Conservation (phyloP, 1,140 invertebrate species). For the Ridgeia piscesae region DNA sequence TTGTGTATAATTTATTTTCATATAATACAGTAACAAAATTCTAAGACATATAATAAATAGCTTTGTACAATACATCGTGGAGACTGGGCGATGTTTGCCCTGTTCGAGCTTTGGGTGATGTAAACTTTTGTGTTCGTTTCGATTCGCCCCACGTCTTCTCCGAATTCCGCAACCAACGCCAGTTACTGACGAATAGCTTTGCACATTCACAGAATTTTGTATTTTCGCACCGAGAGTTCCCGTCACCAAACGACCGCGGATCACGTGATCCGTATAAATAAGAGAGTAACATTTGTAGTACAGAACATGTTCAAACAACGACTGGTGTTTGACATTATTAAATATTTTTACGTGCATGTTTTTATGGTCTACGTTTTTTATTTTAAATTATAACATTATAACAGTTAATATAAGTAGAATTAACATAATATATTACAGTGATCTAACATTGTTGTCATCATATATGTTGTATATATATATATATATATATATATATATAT, state of each 20-base stretch:
- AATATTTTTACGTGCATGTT: not conserved
- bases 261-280: not conserved
- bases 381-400: not conserved
- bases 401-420: not conserved
- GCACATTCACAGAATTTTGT: not conserved
- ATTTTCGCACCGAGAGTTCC: not conserved
- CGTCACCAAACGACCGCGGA: not conserved
- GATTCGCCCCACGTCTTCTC: not conserved
- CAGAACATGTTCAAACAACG: not conserved
- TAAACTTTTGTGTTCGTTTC: not conserved
- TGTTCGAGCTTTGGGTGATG: not conserved
- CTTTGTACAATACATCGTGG: not conserved
- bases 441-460: not conserved
- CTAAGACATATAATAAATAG: not conserved
- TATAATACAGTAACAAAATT: conserved; percentile 7
- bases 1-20: conserved; percentile 2
- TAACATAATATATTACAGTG: conserved; percentile 1
- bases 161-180: not conserved
- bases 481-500: not conserved
- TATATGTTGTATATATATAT: not conserved
- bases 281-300: not conserved
- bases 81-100: not conserved
- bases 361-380: not conserved
- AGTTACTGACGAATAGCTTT: not conserved
- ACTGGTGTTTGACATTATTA: not conserved